Evolutionary conservation across 2,888 invertebrate genomes (phyloP).

Genomic region (Ophioninae sp.): DNA sequence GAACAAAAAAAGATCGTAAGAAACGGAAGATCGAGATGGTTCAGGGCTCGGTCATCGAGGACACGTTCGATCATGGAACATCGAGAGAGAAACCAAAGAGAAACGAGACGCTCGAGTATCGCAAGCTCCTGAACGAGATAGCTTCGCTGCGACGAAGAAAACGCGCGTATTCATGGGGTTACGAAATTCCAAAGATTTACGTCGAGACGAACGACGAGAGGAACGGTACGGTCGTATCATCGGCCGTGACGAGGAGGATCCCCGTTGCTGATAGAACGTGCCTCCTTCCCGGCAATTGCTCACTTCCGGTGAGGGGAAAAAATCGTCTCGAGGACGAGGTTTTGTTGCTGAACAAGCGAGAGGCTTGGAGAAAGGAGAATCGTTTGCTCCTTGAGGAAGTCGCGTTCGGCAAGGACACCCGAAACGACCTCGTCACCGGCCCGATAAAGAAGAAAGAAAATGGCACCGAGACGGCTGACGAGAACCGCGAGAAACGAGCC

Average conservation of each 20-base stretch:
- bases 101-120: conserved; percentile 54
- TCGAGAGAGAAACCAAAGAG: conserved; percentile 1
- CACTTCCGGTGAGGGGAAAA: conserved; percentile 64
- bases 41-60: neutral
- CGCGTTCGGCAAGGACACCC: conserved; percentile 68
- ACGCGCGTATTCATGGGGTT: conserved; percentile 67
- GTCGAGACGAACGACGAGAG: conserved; percentile 52
- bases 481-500: conserved; percentile 41
- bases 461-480: neutral
- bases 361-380: conserved; percentile 71
- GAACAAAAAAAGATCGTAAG: no score
- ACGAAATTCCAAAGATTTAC: conserved; percentile 68
- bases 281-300: conserved; percentile 1
- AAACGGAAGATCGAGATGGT: no score
- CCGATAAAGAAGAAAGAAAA: neutral
- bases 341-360: conserved; percentile 70
- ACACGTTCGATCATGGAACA: neutral
- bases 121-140: conserved; percentile 62
- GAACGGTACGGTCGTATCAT: neutral
- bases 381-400: conserved; percentile 71
- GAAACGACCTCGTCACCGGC: conserved; percentile 46
- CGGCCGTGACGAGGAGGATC: no score
- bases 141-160: conserved; percentile 64
- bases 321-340: conserved; percentile 69
- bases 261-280: no score